Evolutionary conservation across 2,797 vertebrate species (phyloP).

Genomic region (Danio jaintianensis): DNA sequence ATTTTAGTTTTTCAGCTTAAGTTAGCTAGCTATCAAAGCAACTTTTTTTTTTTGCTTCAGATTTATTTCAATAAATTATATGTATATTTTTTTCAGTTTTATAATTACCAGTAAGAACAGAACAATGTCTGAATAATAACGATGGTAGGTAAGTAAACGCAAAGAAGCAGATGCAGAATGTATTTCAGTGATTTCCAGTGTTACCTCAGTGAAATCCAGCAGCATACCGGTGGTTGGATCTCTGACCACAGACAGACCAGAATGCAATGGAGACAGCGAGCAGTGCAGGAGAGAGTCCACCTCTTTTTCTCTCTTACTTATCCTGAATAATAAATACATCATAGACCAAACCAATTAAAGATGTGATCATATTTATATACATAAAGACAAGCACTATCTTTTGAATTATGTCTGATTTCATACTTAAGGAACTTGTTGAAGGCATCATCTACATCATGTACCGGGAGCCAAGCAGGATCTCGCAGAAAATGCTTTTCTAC

Average conservation of each 20-base stretch:
- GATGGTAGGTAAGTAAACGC: neutral
- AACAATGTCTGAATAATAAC: neutral
- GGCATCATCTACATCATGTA: constrained; percentile 85
- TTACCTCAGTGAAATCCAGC: constrained; percentile 88
- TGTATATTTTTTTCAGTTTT: neutral
- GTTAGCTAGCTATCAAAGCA: neutral
- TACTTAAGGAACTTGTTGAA: constrained; percentile 87
- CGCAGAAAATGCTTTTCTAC: constrained; percentile 84
- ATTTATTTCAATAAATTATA: neutral
- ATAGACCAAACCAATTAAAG: neutral
- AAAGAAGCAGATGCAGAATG: neutral
- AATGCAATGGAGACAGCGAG: constrained; percentile 79
- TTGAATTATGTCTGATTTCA: constrained; percentile 5
- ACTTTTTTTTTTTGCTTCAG: neutral
- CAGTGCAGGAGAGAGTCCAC: constrained; percentile 81
- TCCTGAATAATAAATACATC: constrained; percentile 68
- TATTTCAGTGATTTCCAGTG: neutral
- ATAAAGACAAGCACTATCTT: neutral
- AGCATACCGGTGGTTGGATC: constrained; percentile 91
- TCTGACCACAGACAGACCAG: constrained; percentile 86
- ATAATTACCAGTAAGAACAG: neutral
- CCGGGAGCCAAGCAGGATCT: constrained; percentile 87
- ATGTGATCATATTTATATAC: neutral
- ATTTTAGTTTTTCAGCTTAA: neutral
- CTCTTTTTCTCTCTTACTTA: constrained; percentile 71